Evolutionary conservation across 30 jellyfish, hydroid and myxozoan genomes (phyloP).

Genomic region (Chrysaora quinquecirrha): DNA sequence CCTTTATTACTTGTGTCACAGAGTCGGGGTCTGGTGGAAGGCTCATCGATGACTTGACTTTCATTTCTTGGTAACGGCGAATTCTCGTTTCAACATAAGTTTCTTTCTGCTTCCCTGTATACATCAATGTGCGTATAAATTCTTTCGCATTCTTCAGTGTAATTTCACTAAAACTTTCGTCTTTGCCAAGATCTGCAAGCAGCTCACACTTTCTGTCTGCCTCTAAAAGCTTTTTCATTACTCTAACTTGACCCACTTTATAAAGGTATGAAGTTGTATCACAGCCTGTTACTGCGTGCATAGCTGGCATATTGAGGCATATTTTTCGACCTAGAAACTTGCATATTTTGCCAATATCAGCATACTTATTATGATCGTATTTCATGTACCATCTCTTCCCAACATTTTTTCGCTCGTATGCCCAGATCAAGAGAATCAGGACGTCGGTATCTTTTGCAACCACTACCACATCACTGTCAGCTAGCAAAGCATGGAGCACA

Average conservation of each 20-base stretch:
- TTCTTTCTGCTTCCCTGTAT: slow-evolving; percentile 31
- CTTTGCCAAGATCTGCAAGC: slow-evolving; percentile 22
- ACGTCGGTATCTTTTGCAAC: slow-evolving; percentile 61
- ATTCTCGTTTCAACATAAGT: slow-evolving; percentile 50
- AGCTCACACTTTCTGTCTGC: slow-evolving; percentile 27
- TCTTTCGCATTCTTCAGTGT: slow-evolving; percentile 23
- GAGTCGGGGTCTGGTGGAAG: slow-evolving; percentile 70
- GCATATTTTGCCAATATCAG: slow-evolving; percentile 44
- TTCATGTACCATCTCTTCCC: slow-evolving; percentile 50
- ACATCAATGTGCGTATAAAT: slow-evolving; percentile 36
- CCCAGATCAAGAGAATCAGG: slow-evolving; percentile 24
- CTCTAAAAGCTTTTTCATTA: slow-evolving; percentile 31
- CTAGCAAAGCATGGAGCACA: slow-evolving; percentile 30
- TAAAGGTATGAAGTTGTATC: slow-evolving; percentile 56
- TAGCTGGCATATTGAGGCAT: slow-evolving; percentile 25
- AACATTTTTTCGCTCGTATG: slow-evolving; percentile 4
- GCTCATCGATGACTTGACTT: slow-evolving; percentile 31
- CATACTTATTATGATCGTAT: slow-evolving; percentile 51
- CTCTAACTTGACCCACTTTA: slow-evolving; percentile 37
- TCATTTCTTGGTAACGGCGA: slow-evolving; percentile 8
- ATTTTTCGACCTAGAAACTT: slow-evolving; percentile 30
- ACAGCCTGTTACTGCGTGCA: slow-evolving; percentile 53
- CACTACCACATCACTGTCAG: slow-evolving; percentile 36
- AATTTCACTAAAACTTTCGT: slow-evolving; percentile 10
- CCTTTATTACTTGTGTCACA: slow-evolving; percentile 46